Evolutionary conservation across 2,888 invertebrate species (phyloP).

Genomic region (Rhamnusium bicolor): DNA sequence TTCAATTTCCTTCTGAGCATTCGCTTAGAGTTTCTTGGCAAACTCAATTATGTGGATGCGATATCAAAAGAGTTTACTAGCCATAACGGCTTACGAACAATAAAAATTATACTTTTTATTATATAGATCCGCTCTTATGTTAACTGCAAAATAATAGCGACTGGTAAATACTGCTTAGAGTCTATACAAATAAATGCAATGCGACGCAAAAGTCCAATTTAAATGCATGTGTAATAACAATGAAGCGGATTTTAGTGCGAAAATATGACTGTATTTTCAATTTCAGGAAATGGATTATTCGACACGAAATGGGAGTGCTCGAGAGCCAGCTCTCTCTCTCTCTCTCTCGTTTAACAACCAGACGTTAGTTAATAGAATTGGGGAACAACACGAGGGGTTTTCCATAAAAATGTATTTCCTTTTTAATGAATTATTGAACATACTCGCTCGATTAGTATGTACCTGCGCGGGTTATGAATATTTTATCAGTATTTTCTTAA

Average conservation of each 20-base stretch:
- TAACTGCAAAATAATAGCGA: slow-evolving; percentile 27
- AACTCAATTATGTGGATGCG: slow-evolving; percentile 17
- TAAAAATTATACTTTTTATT: slow-evolving; percentile 32
- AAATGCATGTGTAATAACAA: slow-evolving; percentile 55
- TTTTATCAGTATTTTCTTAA: background rate
- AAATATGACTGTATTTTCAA: slow-evolving; percentile 55
- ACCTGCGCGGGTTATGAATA: background rate
- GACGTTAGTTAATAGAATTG: slow-evolving; percentile 13
- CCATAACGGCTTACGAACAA: slow-evolving; percentile 8
- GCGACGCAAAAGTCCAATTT: slow-evolving; percentile 43
- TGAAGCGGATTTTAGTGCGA: slow-evolving; percentile 50
- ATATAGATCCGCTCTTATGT: background rate
- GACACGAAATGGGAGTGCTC: slow-evolving; percentile 14
- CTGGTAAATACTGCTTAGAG: slow-evolving; percentile 26
- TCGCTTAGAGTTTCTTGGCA: slow-evolving; percentile 8
- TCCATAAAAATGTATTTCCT: background rate
- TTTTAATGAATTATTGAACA: background rate
- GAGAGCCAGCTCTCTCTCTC: background rate
- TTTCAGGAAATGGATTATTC: slow-evolving; percentile 56
- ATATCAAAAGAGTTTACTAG: slow-evolving; percentile 20
- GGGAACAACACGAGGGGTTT: background rate
- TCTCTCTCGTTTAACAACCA: background rate
- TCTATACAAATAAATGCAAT: slow-evolving; percentile 7
- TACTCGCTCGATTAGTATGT: background rate
- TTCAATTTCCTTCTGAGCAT: slow-evolving; percentile 16